Conservation (phyloP, 64 coral and sea anemone species). For the Dendrophyllia cribrosa region DNA sequence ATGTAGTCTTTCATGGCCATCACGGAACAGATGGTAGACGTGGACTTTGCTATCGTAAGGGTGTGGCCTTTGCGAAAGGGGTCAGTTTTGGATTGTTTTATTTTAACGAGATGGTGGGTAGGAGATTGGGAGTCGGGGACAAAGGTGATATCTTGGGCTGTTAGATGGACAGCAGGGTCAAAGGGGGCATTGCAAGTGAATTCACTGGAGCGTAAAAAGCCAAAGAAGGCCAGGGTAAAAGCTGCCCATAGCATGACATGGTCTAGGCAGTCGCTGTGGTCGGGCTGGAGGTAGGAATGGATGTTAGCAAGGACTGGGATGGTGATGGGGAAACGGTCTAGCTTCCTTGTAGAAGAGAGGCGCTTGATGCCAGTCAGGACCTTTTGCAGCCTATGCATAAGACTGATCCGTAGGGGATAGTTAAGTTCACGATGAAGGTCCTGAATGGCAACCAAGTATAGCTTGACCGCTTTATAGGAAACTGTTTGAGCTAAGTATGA, state of each 20-base stretch:
- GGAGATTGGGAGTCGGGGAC: background rate
- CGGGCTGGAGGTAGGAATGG: background rate
- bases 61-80: constrained; percentile 39
- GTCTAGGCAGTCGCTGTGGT: background rate
- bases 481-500: background rate
- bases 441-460: background rate
- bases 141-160: constrained; percentile 1
- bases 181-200: constrained; percentile 22
- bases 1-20: constrained; percentile 29
- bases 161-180: background rate
- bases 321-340: background rate
- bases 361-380: constrained; percentile 3
- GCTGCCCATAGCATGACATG: constrained; percentile 32
- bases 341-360: background rate
- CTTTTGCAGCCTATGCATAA: background rate
- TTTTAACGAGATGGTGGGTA: background rate
- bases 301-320: background rate
- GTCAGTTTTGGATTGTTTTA: constrained; percentile 67
- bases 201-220: constrained; percentile 2
- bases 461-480: background rate
- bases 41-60: constrained; percentile 22
- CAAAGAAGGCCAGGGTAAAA: constrained; percentile 29
- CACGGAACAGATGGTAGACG: constrained; percentile 34
- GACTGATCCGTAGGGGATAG: background rate
- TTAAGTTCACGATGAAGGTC: background rate